Evolutionary conservation across 2,113 vertebrate genomes (phyloP), one percentile per base, ranked within the genome.

Genomic region (Vulpes vulpes): DNA sequence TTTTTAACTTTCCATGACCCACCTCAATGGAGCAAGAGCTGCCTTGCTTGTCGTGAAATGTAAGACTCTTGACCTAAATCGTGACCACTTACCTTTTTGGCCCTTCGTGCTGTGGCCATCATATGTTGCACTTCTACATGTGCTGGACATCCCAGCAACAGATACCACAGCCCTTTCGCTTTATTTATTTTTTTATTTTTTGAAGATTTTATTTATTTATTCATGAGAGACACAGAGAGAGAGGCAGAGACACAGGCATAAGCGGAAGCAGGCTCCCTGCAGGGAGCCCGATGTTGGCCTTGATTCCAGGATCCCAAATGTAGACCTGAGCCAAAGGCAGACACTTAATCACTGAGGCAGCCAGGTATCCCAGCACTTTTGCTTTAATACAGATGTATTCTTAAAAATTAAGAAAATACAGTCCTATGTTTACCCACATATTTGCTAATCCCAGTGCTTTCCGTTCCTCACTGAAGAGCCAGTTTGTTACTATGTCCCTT

Each of bases 31-130:
- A 20, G 67, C 23, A 22, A 8, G 27, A 5, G 20, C 49, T 35
- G 9, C 25, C 8, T 3, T 2, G 4, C 60, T 49, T 35, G 5
- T 2, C 53, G 2, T 30, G 27, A 16, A 38, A 12, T 20, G 11
- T 35, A 1, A 20, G 30, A 20, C 10, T 1, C 51, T 14, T 11
- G 5, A 8, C 0, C 17, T 10, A 11, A 17, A 0, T 35, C 23
- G 60, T 6, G 11, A 6, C 88, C 11, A 1, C 16, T 35, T 11
- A 8, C n/a, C 19, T 60, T 80, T 64, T 43, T 2, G 12, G 27
- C 35, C 27, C 57, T 59, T 62, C 32, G 1, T 30, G 62, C 38
- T 11, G 5, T 20, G 38, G 23, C 32, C 32, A 9, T 7, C 23
- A 7, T 35, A 16, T 32, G 2, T n/a, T 0, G 17, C 4, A 8